These are phyloP conservation scores for Masnerella sp. DNA, from an alignment of 2,888 invertebrate genomes.

Conservation along the genomic window DNA sequence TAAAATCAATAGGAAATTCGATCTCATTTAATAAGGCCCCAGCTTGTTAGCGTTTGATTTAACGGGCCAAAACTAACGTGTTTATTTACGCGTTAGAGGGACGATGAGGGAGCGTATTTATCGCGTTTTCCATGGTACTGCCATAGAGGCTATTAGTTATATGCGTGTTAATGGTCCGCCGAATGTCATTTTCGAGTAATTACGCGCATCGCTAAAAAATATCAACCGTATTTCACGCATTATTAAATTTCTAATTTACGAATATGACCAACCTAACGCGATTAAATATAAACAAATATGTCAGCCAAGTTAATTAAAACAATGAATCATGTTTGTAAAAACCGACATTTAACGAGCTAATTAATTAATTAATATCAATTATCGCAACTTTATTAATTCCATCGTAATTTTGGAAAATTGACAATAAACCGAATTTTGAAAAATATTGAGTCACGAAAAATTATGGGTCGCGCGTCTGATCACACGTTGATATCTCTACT, in stretches of 20 bases:
- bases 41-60: constrained; percentile 61
- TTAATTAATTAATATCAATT: too few species aligned
- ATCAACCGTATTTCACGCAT: not conserved
- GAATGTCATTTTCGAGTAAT: constrained; percentile 44
- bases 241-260: not conserved
- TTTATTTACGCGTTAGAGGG: constrained; percentile 30
- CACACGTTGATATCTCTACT: too few species aligned
- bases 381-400: too few species aligned
- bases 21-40: constrained; percentile 18
- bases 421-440: too few species aligned
- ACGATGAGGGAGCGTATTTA: constrained; percentile 42
- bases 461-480: too few species aligned
- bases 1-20: constrained; percentile 8
- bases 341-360: too few species aligned
- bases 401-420: too few species aligned
- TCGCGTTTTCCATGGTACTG: constrained; percentile 36
- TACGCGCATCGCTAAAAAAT: constrained; percentile 20
- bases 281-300: too few species aligned
- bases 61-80: constrained; percentile 34
- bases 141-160: constrained; percentile 43
- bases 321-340: too few species aligned
- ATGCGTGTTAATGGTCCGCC: constrained; percentile 39
- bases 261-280: not conserved
- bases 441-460: too few species aligned
- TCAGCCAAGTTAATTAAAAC: too few species aligned